Base-by-base conservation (phyloP, 1,140 invertebrate species). In the Asobara japonica region DNA sequence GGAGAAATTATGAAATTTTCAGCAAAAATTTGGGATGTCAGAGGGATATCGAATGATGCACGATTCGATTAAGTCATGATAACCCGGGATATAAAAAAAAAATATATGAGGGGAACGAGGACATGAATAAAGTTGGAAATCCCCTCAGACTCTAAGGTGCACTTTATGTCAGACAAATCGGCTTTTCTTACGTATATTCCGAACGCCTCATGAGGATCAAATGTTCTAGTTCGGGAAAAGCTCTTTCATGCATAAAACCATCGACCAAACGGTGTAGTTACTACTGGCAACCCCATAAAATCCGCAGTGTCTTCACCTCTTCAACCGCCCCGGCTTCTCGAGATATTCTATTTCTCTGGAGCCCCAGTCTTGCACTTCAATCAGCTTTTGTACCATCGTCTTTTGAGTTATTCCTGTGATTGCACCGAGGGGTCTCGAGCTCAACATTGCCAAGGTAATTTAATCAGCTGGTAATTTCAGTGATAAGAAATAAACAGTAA, bases 1-100 rank as follows among this genome's bases (percentile, higher is more conserved):
- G 0, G n/a, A 38, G n/a, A 0, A 38, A 38, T 38, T 38, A 11
- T 38, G n/a, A 1, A 66, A 56, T n/a, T 73, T 79, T 18, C 77
- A 81, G 38, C 73, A 64, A 51, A 29, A 76, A 31, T 80, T 76
- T 11, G 69, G 70, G 5, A 74, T 30, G 41, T 45, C 41, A 16
- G 10, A 45, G 41, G n/a, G 41, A 1, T 45, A 16, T 45, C 41
- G 41, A 18, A 45, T 16, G 11, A 45, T 45, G n/a, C 41, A 45
- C 13, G n/a, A 45, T 45, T 45, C 41, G 41, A 45, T 45, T 16
- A 13, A 16, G 5, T 45, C 18, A 13, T 45, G 41, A 45, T 45
- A 45, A 45, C 41, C 18, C 41, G 41, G 13, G n/a, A 11, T 16
- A 45, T 45, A 16, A 45, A 45, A 45, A 13, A 36, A 38, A 11